Evolutionary conservation across 2,888 invertebrate genomes (phyloP).

Genomic region (Meteorus cinctellus): DNA sequence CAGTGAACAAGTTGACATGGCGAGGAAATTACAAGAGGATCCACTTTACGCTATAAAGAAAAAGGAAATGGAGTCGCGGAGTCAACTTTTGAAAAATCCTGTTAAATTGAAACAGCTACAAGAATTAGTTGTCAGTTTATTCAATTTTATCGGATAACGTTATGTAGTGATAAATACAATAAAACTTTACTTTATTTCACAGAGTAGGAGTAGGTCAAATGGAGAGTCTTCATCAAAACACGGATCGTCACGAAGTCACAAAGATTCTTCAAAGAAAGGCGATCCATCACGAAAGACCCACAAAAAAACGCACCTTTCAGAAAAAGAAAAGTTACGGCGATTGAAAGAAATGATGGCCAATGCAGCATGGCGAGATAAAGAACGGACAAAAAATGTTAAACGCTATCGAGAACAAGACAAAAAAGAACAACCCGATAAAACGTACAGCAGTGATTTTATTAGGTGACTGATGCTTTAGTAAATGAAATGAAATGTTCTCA

Average conservation of each 20-base stretch:
- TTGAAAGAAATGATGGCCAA: constrained; percentile 89
- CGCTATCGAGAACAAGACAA: constrained; percentile 78
- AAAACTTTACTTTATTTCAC: constrained; percentile 29
- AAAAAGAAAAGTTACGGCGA: constrained; percentile 81
- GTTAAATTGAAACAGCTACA: constrained; percentile 91
- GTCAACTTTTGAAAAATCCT: constrained; percentile 91
- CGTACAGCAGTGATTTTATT: constrained; percentile 74
- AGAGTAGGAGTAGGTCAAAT: constrained; percentile 63
- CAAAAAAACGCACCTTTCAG: constrained; percentile 73
- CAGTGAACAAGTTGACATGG: constrained; percentile 87
- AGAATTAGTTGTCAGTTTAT: constrained; percentile 77
- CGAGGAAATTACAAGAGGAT: constrained; percentile 93
- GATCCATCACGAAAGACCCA: constrained; percentile 60
- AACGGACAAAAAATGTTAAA: constrained; percentile 79
- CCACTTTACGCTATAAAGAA: constrained; percentile 92
- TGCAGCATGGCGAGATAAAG: constrained; percentile 81
- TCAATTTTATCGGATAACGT: constrained; percentile 22
- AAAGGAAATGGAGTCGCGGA: constrained; percentile 90
- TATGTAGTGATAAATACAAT: constrained; percentile 39
- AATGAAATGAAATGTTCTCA: too few species aligned
- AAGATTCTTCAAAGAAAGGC: constrained; percentile 51
- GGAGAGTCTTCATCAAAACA: constrained; percentile 48
- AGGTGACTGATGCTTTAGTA: constrained; percentile 58
- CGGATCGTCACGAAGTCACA: constrained; percentile 40
- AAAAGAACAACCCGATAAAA: constrained; percentile 74